Conservation (phyloP, 2,113 vertebrate species). For the Psephotus haematonotus region DNA sequence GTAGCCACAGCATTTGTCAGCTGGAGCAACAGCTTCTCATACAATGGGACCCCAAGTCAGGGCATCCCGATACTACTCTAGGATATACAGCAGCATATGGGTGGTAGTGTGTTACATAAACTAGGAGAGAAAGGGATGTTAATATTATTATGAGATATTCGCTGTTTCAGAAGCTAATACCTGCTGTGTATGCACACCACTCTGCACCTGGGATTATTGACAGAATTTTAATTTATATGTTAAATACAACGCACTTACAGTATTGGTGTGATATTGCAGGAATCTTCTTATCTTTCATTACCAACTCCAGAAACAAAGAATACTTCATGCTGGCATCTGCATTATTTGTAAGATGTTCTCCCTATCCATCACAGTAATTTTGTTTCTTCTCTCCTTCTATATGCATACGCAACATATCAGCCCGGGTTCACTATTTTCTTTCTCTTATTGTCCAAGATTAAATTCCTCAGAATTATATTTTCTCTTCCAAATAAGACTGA, state of each 20-base stretch:
- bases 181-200: fast-evolving
- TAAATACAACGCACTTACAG: neutral
- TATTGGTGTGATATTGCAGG: neutral
- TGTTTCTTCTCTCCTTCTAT: neutral
- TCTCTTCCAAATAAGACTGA: conserved; percentile 1
- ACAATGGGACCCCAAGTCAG: fast-evolving
- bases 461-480: conserved; percentile 18
- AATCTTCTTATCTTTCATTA: neutral
- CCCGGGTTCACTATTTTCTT: neutral
- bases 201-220: neutral
- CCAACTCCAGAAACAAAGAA: neutral
- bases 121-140: neutral
- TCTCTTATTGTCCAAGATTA: neutral
- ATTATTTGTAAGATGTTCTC: neutral
- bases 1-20: neutral
- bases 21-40: neutral
- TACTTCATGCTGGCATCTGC: neutral
- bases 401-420: neutral
- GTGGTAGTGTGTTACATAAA: neutral
- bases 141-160: neutral
- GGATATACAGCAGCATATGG: neutral
- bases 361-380: neutral
- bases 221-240: neutral
- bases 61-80: neutral
- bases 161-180: neutral